Conservation (phyloP, 1,140 invertebrate species). For the Gonioctena quinquepunctata region DNA sequence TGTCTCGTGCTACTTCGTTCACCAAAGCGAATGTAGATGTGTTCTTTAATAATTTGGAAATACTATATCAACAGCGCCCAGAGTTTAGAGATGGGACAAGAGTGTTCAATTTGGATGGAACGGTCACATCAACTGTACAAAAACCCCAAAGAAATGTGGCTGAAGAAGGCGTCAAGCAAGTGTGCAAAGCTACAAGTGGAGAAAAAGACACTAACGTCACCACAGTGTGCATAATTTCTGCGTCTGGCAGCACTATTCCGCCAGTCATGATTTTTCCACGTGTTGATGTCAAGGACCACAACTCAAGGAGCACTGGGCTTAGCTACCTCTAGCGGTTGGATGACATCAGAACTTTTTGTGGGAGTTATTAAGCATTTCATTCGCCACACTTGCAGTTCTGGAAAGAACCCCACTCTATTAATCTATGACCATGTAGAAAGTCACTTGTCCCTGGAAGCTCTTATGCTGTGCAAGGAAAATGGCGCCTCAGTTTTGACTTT, state of each 20-base stretch:
- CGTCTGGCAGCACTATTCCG: constrained; percentile 36
- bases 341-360: constrained; percentile 1
- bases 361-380: background rate
- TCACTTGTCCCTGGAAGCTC: background rate
- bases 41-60: background rate
- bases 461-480: background rate
- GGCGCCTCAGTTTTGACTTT: background rate
- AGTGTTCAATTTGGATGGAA: constrained; percentile 57
- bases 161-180: constrained; percentile 41
- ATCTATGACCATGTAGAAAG: background rate
- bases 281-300: constrained; percentile 21
- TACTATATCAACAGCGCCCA: background rate
- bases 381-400: background rate
- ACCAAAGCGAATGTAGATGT: background rate
- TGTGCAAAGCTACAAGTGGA: constrained; percentile 41
- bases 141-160: constrained; percentile 49
- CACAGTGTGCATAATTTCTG: constrained; percentile 47
- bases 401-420: background rate
- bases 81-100: constrained; percentile 21
- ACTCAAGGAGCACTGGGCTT: constrained; percentile 48
- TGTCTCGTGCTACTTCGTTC: background rate
- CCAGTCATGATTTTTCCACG: constrained; percentile 47
- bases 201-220: constrained; percentile 55
- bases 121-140: constrained; percentile 55
- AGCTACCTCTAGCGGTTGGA: background rate